Conservation (phyloP, 2,113 vertebrate genomes). For the Rynchops niger region DNA sequence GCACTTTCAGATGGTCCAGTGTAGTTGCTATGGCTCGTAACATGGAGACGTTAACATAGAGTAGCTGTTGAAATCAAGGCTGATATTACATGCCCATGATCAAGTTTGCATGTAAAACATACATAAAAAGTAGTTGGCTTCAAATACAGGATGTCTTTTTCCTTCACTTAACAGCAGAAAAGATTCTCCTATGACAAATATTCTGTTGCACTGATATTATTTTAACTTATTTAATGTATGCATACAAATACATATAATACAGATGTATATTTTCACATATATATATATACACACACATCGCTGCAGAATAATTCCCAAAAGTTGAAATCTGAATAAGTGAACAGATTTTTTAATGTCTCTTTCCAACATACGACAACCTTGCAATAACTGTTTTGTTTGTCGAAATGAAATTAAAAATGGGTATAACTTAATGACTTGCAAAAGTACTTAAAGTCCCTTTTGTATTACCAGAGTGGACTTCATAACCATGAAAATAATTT, state of each 20-base stretch:
- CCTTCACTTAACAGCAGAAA: neutral
- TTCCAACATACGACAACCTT: neutral
- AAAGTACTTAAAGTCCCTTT: neutral
- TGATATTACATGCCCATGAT: neutral
- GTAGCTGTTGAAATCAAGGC: neutral
- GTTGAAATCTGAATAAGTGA: neutral
- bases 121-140: neutral
- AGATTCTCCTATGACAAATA: neutral
- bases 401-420: neutral
- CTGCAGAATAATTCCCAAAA: neutral
- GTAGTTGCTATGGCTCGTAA: neutral
- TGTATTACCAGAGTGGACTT: neutral
- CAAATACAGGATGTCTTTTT: neutral
- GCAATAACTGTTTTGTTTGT: neutral
- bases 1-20: neutral
- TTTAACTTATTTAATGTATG: neutral
- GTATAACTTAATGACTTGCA: neutral
- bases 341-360: neutral
- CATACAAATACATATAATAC: neutral
- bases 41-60: neutral
- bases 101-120: neutral
- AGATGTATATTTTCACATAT: neutral
- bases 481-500: neutral
- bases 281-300: neutral
- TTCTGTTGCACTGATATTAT: neutral